phyloP scores from a whole-genome alignment of 2,888 invertebrate genomes.

The Andrena fulva region DNA sequence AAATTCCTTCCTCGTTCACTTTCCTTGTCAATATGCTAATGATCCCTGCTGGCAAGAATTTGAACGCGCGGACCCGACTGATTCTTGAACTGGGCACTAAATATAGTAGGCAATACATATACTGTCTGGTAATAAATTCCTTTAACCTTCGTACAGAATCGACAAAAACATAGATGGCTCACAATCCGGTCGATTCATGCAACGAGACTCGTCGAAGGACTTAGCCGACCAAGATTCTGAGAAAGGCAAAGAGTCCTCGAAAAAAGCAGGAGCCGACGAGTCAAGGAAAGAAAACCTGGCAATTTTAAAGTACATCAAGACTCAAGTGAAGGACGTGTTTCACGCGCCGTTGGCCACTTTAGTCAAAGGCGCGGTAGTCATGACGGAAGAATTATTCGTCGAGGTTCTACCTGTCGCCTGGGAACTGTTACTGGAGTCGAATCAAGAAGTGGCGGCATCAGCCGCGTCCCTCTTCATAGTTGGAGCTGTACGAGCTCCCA shows the following conservation, averaged over 20 bases:
- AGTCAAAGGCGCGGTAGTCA: slow-evolving; percentile 95
- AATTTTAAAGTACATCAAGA: slow-evolving; percentile 92
- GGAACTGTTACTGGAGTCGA: slow-evolving; percentile 97
- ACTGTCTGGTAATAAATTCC: not conserved
- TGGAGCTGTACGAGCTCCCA: slow-evolving; percentile 96
- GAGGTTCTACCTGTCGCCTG: slow-evolving; percentile 97
- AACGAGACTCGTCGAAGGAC: slow-evolving; percentile 86
- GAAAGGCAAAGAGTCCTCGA: slow-evolving; percentile 80
- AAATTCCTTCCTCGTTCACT: too few relatives aligned
- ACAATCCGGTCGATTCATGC: slow-evolving; percentile 85
- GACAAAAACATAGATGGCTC: slow-evolving; percentile 86
- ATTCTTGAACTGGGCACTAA: too few relatives aligned
- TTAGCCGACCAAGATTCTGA: slow-evolving; percentile 86
- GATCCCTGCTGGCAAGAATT: too few relatives aligned
- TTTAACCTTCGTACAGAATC: slow-evolving; percentile 80
- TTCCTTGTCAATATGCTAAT: too few relatives aligned
- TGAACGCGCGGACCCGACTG: too few relatives aligned
- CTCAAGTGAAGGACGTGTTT: slow-evolving; percentile 94
- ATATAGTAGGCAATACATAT: not conserved
- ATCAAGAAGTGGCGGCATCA: slow-evolving; percentile 93
- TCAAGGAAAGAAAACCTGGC: slow-evolving; percentile 88
- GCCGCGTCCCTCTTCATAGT: slow-evolving; percentile 96
- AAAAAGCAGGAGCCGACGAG: slow-evolving; percentile 80
- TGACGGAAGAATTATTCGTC: slow-evolving; percentile 94
- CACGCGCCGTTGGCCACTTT: slow-evolving; percentile 95